A percentile compares a stretch with the other conserved stretches of the same genome.
These are phyloP conservation scores for Phyto melanocephala DNA, from an alignment of 2,888 invertebrate species.

Conservation along the genomic window DNA sequence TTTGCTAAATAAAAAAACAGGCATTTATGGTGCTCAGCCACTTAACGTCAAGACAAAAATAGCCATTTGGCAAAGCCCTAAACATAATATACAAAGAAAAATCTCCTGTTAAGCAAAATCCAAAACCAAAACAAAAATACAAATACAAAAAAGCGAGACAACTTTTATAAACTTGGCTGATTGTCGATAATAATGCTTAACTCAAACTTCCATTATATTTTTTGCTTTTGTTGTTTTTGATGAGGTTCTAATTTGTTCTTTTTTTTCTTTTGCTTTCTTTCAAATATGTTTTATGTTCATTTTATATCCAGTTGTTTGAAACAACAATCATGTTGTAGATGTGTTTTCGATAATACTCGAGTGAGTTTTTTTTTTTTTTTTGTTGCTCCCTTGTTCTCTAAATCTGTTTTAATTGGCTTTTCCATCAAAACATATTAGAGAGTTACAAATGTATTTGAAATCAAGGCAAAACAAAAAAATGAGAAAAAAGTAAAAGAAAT, in stretches of 20 bases:
- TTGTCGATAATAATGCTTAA: slow-evolving; percentile 33
- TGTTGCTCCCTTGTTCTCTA: slow-evolving; percentile 16
- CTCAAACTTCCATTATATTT: slow-evolving; percentile 34
- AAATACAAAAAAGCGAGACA: not conserved
- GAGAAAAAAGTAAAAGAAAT: not conserved
- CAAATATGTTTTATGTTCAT: not conserved
- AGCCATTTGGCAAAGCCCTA: not conserved
- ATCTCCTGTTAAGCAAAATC: not conserved
- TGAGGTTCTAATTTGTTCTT: slow-evolving; percentile 45
- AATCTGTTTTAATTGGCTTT: slow-evolving; percentile 64
- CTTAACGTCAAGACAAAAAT: not conserved
- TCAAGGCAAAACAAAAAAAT: not conserved
- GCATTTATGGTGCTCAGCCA: too few relatives aligned
- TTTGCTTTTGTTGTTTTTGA: too few relatives aligned
- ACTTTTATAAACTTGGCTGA: slow-evolving; percentile 22
- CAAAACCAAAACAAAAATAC: not conserved
- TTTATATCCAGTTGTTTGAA: not conserved
- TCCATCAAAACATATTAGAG: slow-evolving; percentile 62
- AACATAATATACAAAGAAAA: not conserved
- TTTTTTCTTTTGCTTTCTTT: not conserved
- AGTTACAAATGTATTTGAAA: slow-evolving; percentile 50
- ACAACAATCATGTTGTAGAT: slow-evolving; percentile 36
- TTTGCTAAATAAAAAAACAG: too few relatives aligned
- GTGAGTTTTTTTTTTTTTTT: too few relatives aligned
- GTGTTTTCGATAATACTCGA: slow-evolving; percentile 44